Conservation (phyloP, 2,113 vertebrate genomes). For the Capreolus pygargus region DNA sequence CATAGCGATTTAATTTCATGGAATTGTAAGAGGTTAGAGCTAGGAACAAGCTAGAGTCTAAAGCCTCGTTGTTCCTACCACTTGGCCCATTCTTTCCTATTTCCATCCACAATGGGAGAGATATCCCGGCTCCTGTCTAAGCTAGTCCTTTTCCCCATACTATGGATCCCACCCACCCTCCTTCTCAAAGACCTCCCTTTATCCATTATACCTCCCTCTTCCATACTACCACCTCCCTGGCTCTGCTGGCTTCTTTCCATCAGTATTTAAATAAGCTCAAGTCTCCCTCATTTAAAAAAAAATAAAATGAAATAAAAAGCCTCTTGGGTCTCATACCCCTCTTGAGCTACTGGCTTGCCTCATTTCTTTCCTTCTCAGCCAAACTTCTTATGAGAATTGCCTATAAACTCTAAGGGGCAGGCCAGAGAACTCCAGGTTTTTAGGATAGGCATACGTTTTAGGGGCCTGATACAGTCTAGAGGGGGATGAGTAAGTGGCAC, state of each 20-base stretch:
- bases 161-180: not conserved
- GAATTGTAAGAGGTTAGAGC: not conserved
- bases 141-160: not conserved
- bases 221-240: not conserved
- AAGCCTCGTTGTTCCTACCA: not conserved
- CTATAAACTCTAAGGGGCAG: not conserved
- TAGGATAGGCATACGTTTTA: not conserved
- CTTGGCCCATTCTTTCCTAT: not conserved
- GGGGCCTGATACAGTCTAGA: not conserved
- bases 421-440: not conserved
- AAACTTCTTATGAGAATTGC: not conserved
- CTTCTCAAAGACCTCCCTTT: not conserved
- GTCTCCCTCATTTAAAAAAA: not conserved
- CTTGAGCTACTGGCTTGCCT: not conserved
- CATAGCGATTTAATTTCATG: not conserved
- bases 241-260: not conserved
- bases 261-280: not conserved
- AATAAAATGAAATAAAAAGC: not conserved
- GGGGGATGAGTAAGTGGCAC: not conserved
- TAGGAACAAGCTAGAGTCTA: not conserved
- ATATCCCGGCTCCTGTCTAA: not conserved
- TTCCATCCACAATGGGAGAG: not conserved
- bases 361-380: not conserved
- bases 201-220: not conserved
- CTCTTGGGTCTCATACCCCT: not conserved